Base-by-base conservation (phyloP, 64 coral and sea anemone genomes). In the Trachythela sp. region DNA sequence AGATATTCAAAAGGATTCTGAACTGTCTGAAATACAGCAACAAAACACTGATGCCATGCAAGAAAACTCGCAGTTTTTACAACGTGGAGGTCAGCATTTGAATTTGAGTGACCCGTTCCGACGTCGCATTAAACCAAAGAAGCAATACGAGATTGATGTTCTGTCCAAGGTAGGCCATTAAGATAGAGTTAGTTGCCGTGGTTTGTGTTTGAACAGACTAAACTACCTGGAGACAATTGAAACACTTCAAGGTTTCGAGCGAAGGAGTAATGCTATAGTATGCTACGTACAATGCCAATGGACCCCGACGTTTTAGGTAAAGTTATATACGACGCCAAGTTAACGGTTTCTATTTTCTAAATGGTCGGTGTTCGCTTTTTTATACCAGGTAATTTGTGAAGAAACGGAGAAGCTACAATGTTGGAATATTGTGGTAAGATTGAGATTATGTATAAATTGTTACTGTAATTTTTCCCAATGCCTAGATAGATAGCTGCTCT, bases 121-220 rank as follows among this genome's bases (percentile, higher is more conserved):
- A 80, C 31, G 33, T 39, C 32, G 34, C 15, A 39, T 80, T 5
- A 80, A 80, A 36, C 32, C 33, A 36, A 80, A 80, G 38, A 80
- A 80, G 75, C 75, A 80, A 80, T 39, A 80, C 34, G 75, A 80
- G 31, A 80, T 80, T 37, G 34, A 80, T 37, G 31, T 80, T 36
- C 33, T 80, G 4, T 80, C 75, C 20, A 30, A 36, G 75, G 75
- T 80, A n/a, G n/a, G n/a, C n/a, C n/a, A n/a, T n/a, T n/a, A 37
- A 80, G 8, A 80, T 45, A 45, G 42, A 45, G 42, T 45, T 45
- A 45, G 4, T 45, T 45, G 42, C 42, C 11, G 42, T 45, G 42
- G 4, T 45, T 45, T 45, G 42, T 45, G 42, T 6, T 45, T n/a
- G n/a, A n/a, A n/a, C n/a, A n/a, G n/a, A n/a, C n/a, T n/a, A n/a